Evolutionary conservation across 2,888 invertebrate genomes (phyloP).

Genomic region (Caenorhabditis sp.): DNA sequence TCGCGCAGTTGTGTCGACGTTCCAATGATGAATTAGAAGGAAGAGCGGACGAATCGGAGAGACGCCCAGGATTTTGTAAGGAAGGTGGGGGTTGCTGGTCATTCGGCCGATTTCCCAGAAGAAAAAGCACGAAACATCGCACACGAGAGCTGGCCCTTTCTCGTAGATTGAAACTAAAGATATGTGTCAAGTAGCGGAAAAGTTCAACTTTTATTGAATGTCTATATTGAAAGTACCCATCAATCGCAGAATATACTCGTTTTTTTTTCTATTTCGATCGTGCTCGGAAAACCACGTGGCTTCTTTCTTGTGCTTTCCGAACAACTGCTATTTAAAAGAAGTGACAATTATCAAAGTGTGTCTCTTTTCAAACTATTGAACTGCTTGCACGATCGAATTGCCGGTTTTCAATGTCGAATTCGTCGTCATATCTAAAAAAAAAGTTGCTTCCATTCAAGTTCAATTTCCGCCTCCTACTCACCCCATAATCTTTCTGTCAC

Average conservation of each 20-base stretch:
- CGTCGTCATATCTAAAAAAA: slow-evolving; percentile 52
- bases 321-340: no score
- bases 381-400: slow-evolving; percentile 57
- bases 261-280: no score
- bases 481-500: slow-evolving; percentile 66
- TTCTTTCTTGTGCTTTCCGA: no score
- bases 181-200: no score
- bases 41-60: neutral
- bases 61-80: slow-evolving; percentile 13
- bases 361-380: slow-evolving; percentile 43
- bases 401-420: slow-evolving; percentile 56
- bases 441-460: neutral
- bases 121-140: neutral
- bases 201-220: neutral
- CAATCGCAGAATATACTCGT: neutral
- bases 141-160: neutral
- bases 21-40: slow-evolving; percentile 50
- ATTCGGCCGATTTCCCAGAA: slow-evolving; percentile 2
- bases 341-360: no score
- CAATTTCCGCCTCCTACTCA: slow-evolving; percentile 6
- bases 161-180: slow-evolving; percentile 2
- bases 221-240: neutral
- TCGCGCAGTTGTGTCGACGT: slow-evolving; percentile 42
- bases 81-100: slow-evolving; percentile 1
- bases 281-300: no score